A percentile compares a stretch with the other conserved stretches of the same genome.
These are phyloP conservation scores for Lochmaea crataegi DNA, from an alignment of 2,888 invertebrate genomes.

Conservation along the genomic window DNA sequence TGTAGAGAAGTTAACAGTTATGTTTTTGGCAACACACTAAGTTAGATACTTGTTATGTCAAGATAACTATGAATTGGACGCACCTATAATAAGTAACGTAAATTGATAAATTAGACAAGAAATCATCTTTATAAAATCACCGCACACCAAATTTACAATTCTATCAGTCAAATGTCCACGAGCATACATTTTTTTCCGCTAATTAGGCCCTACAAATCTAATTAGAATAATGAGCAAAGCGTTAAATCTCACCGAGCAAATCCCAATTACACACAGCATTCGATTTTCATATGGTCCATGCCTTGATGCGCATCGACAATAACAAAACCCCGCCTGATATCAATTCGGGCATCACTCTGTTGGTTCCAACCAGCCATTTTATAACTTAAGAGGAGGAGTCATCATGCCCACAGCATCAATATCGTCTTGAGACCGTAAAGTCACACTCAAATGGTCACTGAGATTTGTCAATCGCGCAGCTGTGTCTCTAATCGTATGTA, in stretches of 20 bases:
- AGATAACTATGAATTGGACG: background rate
- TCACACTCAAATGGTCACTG: slow-evolving; percentile 60
- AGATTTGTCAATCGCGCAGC: slow-evolving; percentile 54
- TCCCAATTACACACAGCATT: slow-evolving; percentile 43
- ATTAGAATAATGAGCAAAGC: slow-evolving; percentile 30
- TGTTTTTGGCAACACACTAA: background rate
- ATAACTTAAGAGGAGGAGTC: slow-evolving; percentile 34
- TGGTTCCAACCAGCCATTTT: slow-evolving; percentile 46
- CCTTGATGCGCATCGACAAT: slow-evolving; percentile 39
- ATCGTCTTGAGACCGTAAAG: slow-evolving; percentile 54
- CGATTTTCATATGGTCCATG: slow-evolving; percentile 42
- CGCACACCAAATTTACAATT: slow-evolving; percentile 2
- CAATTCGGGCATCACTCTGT: slow-evolving; percentile 28
- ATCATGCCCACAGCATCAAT: slow-evolving; percentile 44
- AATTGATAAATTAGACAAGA: background rate
- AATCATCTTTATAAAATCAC: background rate
- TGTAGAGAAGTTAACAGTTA: background rate
- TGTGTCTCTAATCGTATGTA: slow-evolving; percentile 37
- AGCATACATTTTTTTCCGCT: background rate
- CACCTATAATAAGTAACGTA: too few relatives aligned
- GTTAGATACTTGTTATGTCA: background rate
- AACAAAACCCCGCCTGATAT: slow-evolving; percentile 29
- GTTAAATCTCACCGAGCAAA: slow-evolving; percentile 37
- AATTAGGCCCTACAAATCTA: slow-evolving; percentile 2
- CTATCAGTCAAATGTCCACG: background rate